Evolutionary conservation across 1,140 invertebrate genomes (phyloP).

Genomic region (Cotesia glomerata): DNA sequence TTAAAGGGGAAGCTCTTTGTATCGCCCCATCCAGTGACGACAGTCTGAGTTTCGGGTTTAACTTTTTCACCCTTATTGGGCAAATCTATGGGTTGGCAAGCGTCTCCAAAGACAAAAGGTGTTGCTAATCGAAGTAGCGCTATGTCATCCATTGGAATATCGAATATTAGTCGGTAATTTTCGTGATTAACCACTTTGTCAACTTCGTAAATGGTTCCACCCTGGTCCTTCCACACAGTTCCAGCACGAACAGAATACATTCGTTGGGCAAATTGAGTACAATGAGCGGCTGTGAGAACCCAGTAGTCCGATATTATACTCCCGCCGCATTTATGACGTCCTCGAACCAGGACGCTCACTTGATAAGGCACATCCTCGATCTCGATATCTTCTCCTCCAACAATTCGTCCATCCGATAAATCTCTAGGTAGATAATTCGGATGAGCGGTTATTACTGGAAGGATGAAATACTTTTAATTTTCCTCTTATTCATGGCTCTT

Average conservation of each 20-base stretch:
- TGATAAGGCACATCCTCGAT: conserved; percentile 70
- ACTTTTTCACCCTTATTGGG: conserved; percentile 6
- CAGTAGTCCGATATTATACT: conserved; percentile 66
- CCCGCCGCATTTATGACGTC: conserved; percentile 69
- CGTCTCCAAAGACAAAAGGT: conserved; percentile 62
- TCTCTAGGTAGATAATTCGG: background rate
- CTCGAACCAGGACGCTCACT: conserved; percentile 62
- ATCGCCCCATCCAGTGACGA: conserved; percentile 41
- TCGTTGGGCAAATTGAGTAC: conserved; percentile 40
- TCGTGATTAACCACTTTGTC: conserved; percentile 21
- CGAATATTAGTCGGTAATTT: conserved; percentile 27
- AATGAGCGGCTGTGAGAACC: conserved; percentile 73
- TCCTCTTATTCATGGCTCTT: background rate
- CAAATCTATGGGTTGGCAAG: conserved; percentile 63
- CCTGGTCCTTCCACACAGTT: background rate
- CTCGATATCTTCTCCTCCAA: conserved; percentile 67
- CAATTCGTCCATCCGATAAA: conserved; percentile 62
- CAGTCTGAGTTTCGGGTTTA: conserved; percentile 17
- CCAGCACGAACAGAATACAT: conserved; percentile 28
- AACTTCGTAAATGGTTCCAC: conserved; percentile 29
- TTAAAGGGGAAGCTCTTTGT: conserved; percentile 1
- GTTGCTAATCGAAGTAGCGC: conserved; percentile 67
- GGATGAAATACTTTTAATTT: background rate
- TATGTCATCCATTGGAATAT: conserved; percentile 67
- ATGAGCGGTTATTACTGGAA: background rate